phyloP scores from a whole-genome alignment of 2,888 invertebrate species.

The Tenthredo notha region DNA sequence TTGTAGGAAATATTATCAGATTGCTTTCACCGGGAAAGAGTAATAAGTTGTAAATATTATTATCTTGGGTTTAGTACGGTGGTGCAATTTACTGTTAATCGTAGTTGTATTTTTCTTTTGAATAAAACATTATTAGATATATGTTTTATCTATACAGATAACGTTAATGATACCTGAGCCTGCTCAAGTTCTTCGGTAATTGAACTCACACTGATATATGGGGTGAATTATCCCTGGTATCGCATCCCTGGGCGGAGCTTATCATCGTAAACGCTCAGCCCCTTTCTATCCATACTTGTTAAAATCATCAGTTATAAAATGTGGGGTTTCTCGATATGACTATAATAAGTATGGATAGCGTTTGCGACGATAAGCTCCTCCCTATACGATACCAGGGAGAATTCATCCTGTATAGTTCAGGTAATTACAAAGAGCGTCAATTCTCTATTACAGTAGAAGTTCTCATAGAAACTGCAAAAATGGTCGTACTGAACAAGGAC shows the following conservation, averaged over 20 bases:
- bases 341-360: too few relatives aligned
- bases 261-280: too few relatives aligned
- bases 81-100: conserved; percentile 74
- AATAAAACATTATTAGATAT: conserved; percentile 73
- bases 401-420: background rate
- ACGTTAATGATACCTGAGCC: conserved; percentile 23
- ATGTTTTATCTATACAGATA: conserved; percentile 54
- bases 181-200: conserved; percentile 10
- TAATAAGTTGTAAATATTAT: conserved; percentile 73
- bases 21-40: conserved; percentile 58
- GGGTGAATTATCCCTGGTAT: too few relatives aligned
- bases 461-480: background rate
- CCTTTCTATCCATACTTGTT: too few relatives aligned
- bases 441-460: conserved; percentile 1
- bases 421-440: background rate
- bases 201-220: background rate
- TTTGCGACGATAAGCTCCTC: too few relatives aligned
- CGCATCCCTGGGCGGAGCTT: too few relatives aligned
- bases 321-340: too few relatives aligned
- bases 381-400: too few relatives aligned
- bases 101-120: conserved; percentile 76
- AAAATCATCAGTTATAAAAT: too few relatives aligned
- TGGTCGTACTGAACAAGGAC: conserved; percentile 26
- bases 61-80: conserved; percentile 69
- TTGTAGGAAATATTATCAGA: conserved; percentile 32